These are phyloP conservation scores for Ligdia adustata DNA, from an alignment of 2,888 invertebrate species.

Conservation along the genomic window DNA sequence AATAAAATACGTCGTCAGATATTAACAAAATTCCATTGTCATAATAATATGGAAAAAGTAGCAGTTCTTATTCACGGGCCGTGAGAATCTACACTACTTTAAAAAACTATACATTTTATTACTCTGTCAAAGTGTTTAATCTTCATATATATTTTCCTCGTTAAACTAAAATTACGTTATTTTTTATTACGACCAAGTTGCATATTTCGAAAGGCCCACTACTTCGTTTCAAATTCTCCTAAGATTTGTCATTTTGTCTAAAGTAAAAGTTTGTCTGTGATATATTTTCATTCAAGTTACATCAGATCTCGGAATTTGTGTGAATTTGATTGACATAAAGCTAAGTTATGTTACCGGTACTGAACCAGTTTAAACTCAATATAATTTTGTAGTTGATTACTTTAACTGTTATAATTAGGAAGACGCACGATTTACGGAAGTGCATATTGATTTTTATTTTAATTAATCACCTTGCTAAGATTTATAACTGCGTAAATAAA, in stretches of 20 bases:
- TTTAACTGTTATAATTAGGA: slow-evolving; percentile 11
- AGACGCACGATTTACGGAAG: slow-evolving; percentile 11
- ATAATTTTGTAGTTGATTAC: not conserved
- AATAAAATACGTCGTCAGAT: slow-evolving; percentile 44
- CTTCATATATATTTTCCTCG: not conserved
- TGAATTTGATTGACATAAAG: slow-evolving; percentile 22
- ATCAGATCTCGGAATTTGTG: slow-evolving; percentile 12
- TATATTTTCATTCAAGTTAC: slow-evolving; percentile 17
- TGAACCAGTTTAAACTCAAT: slow-evolving; percentile 4
- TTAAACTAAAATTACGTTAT: not conserved
- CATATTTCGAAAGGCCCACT: slow-evolving; percentile 39
- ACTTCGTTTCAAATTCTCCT: slow-evolving; percentile 44
- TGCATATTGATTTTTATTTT: slow-evolving; percentile 14
- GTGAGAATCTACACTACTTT: slow-evolving; percentile 42
- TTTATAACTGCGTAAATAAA: no score
- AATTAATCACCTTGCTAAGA: slow-evolving; percentile 1
- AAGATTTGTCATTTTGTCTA: slow-evolving; percentile 51
- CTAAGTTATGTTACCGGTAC: slow-evolving; percentile 16
- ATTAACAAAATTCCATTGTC: slow-evolving; percentile 46
- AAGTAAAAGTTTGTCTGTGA: slow-evolving; percentile 20
- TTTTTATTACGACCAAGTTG: slow-evolving; percentile 11
- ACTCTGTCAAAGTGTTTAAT: slow-evolving; percentile 11
- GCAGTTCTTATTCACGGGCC: slow-evolving; percentile 43
- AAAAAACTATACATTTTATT: not conserved
- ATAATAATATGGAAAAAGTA: slow-evolving; percentile 30